phyloP scores from a whole-genome alignment of 2,113 vertebrate species.

The Mobula hypostoma region DNA sequence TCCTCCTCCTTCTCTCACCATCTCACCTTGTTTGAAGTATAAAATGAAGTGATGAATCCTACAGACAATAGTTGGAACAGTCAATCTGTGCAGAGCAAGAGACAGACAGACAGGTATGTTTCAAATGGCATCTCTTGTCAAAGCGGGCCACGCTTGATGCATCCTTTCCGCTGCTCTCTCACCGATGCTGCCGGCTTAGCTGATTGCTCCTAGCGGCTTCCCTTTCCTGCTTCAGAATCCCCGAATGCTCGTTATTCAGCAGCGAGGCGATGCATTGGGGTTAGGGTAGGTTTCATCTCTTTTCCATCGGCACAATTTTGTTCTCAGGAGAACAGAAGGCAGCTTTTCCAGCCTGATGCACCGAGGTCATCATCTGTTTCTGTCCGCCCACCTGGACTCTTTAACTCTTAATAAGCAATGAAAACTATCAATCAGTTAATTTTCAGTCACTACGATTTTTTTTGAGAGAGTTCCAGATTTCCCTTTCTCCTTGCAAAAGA shows the following conservation, averaged over 20 bases:
- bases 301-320: background rate
- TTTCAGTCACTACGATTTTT: background rate
- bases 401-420: background rate
- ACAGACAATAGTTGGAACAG: background rate
- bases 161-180: background rate
- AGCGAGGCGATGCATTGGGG: background rate
- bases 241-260: background rate
- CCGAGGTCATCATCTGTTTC: background rate
- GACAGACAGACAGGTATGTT: background rate
- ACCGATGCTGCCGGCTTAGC: background rate
- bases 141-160: background rate
- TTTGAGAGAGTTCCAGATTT: background rate
- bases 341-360: background rate
- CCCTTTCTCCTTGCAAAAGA: too few relatives aligned
- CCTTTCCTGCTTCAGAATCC: too few relatives aligned
- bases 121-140: background rate
- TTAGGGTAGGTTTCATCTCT: too few relatives aligned
- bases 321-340: background rate
- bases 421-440: background rate
- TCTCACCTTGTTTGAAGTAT: too few relatives aligned
- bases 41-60: background rate
- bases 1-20: background rate
- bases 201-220: background rate
- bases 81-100: background rate
- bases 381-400: background rate